Base-by-base conservation (phyloP, 1,140 invertebrate genomes). In the Nasonia giraulti region DNA sequence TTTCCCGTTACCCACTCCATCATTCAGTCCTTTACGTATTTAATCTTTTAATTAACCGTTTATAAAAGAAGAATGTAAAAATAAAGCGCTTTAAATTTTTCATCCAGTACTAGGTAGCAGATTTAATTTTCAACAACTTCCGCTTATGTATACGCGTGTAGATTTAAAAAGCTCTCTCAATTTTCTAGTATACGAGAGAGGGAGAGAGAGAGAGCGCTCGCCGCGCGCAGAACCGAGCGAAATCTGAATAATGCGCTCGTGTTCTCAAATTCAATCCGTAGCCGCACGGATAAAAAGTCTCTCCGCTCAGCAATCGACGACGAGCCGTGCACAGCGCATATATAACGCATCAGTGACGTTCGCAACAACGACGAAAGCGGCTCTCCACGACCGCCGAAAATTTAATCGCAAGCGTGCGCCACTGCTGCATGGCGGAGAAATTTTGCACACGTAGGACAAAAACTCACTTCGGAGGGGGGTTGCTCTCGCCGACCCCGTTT, bases 381-480 rank as follows among this genome's bases (percentile, higher is more conserved):
- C 27, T 27, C 27, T 27, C 27, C 27, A 0, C 27, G 27, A 27
- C 40, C n/a, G 14, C 69, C 77, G 69, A 84, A 77, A 84, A 84
- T 84, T 84, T 84, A 84, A 84, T 84, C 83, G 27, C 27, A 27
- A 27, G 77, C n/a, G n/a, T n/a, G n/a, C 68, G 7, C 47, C 77
- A 23, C 73, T 37, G 8, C 78, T 5, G 50, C 68, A 44, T 44
- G 10, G 10, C 68, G 2, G 69, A 31, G 33, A 84, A 84, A 84
- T 84, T 84, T 84, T n/a, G 83, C 69, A 73, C 69, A 74, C 83
- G 83, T 80, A 84, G 47, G 83, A 77, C n/a, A 84, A 84, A 84
- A 84, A 80, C 68, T 79, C 74, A 37, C 33, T 44, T 44, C 44
- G 78, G 62, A 40, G 7, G 44, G 44, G 40, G n/a, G 2, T n/a